These are phyloP conservation scores for Andricus curvator DNA, from an alignment of 2,888 invertebrate genomes.

Conservation along the genomic window DNA sequence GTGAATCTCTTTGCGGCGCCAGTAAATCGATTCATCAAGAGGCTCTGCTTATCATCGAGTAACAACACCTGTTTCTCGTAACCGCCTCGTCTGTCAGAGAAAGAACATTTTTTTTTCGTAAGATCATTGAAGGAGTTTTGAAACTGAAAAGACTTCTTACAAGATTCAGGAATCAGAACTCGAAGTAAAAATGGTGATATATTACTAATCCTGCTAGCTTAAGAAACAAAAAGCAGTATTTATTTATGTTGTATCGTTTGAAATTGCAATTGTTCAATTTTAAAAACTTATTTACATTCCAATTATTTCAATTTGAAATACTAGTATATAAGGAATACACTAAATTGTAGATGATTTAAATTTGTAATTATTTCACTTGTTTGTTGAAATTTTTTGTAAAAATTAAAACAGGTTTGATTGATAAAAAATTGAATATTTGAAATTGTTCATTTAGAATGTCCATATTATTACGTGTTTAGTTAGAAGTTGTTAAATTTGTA, in stretches of 20 bases:
- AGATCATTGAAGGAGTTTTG: neutral
- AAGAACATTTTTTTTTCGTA: neutral
- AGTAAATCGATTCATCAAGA: constrained; percentile 35
- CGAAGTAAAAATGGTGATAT: constrained; percentile 8
- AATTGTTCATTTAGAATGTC: too few relatives aligned
- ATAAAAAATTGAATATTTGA: too few relatives aligned
- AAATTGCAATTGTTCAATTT: too few relatives aligned
- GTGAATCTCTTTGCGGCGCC: constrained; percentile 31
- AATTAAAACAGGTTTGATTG: too few relatives aligned
- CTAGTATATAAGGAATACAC: too few relatives aligned
- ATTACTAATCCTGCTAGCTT: constrained; percentile 6
- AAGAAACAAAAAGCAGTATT: constrained; percentile 31
- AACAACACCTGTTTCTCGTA: constrained; percentile 25
- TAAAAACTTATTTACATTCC: too few relatives aligned
- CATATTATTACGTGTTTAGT: too few relatives aligned
- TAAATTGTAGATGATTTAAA: too few relatives aligned
- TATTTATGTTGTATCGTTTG: neutral
- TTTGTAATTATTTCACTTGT: too few relatives aligned
- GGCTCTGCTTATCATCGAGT: neutral
- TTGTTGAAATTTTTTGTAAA: too few relatives aligned
- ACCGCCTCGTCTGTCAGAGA: neutral
- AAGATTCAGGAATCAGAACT: neutral
- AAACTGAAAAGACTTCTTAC: constrained; percentile 12
- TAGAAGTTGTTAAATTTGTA: too few relatives aligned
- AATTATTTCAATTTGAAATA: too few relatives aligned